Evolutionary conservation across 2,113 vertebrate genomes (phyloP).

Genomic region (Leuciscus idus): DNA sequence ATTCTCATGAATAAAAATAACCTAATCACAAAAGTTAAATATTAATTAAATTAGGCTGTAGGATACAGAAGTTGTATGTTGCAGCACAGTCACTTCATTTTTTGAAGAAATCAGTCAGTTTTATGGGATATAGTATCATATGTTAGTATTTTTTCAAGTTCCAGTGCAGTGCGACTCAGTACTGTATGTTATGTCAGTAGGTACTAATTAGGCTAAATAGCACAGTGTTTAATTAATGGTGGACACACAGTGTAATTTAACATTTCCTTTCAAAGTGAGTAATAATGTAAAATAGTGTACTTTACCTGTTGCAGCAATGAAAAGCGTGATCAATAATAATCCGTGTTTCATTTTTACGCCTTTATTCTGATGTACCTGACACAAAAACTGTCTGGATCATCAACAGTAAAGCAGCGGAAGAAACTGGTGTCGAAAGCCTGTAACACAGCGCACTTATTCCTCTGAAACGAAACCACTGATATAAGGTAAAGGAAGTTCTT

Average conservation of each 20-base stretch:
- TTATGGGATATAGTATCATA: no score
- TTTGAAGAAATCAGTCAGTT: not conserved
- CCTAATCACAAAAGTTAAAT: no score
- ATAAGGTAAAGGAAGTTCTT: conserved; percentile 17
- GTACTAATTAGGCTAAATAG: not conserved
- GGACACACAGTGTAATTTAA: not conserved
- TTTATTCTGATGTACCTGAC: not conserved
- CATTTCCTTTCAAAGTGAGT: not conserved
- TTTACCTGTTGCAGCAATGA: conserved; percentile 30
- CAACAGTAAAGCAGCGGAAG: no score
- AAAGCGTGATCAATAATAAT: not conserved
- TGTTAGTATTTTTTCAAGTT: not conserved
- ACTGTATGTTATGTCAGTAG: not conserved
- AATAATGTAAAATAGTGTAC: not conserved
- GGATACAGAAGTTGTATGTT: not conserved
- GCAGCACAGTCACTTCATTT: not conserved
- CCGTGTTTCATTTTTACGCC: not conserved
- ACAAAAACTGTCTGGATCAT: not conserved
- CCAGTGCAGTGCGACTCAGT: not conserved
- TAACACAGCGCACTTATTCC: not conserved
- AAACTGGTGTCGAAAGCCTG: not conserved
- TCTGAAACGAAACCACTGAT: conserved; percentile 50
- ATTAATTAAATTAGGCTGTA: not conserved
- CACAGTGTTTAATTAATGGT: not conserved
- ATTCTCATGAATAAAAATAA: not conserved